A percentile compares a stretch with the other conserved stretches of the same genome.
phyloP scores from a whole-genome alignment of 2,797 vertebrate genomes.

The Cirrhinus molitorella region DNA sequence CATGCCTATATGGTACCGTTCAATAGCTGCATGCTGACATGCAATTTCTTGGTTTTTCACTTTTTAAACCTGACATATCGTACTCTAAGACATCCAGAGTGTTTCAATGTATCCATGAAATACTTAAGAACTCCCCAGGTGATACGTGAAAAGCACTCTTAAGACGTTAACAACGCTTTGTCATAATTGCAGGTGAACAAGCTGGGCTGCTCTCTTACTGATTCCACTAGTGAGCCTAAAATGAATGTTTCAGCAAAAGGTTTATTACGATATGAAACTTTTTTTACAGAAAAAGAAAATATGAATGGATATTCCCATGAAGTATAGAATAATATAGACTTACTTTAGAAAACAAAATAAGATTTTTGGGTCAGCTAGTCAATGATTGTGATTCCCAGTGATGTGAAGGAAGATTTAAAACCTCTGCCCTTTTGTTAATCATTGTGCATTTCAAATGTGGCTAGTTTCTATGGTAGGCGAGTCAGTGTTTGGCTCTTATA shows the following conservation, averaged over 20 bases:
- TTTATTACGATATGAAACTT: neutral
- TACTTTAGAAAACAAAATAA: neutral
- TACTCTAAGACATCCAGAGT: neutral
- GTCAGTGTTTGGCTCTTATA: slow-evolving; percentile 40
- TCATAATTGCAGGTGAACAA: neutral
- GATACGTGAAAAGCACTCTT: slow-evolving; percentile 13
- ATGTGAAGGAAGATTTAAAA: neutral
- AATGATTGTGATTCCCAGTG: neutral
- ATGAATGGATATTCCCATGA: neutral
- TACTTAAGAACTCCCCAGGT: neutral
- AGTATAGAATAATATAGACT: neutral
- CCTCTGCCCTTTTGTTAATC: neutral
- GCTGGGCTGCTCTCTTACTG: neutral
- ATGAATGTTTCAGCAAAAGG: neutral
- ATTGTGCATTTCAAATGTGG: neutral
- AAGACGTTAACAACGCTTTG: slow-evolving; percentile 4
- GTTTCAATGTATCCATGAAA: slow-evolving; percentile 3
- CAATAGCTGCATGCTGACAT: slow-evolving; percentile 32
- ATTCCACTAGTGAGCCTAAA: neutral
- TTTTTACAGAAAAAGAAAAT: neutral
- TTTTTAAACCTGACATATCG: slow-evolving; percentile 3
- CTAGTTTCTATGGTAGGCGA: slow-evolving; percentile 16
- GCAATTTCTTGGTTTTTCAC: neutral
- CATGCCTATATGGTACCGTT: neutral
- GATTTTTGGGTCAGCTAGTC: neutral